These are phyloP conservation scores for Drosophila nigromelanica DNA, from an alignment of 1,140 invertebrate species.

Conservation along the genomic window DNA sequence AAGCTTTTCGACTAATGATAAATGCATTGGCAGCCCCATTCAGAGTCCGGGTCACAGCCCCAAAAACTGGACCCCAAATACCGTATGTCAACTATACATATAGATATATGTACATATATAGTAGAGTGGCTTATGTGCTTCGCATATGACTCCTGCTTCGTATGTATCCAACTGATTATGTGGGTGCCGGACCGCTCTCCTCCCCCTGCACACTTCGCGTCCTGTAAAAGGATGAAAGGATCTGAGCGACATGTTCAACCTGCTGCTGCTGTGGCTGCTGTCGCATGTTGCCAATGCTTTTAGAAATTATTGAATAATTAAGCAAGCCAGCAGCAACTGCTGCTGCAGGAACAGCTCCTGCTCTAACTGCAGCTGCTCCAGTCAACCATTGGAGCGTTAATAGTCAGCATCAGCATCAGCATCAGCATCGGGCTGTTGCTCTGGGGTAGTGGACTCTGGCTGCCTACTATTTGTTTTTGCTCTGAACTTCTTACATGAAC, in stretches of 20 bases:
- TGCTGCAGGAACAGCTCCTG: not conserved
- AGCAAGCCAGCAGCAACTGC: constrained; percentile 42
- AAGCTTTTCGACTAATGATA: constrained; percentile 70
- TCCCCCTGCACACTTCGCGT: constrained; percentile 15
- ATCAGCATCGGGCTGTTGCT: not conserved
- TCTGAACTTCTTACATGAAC: constrained; percentile 76
- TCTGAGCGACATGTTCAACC: constrained; percentile 34
- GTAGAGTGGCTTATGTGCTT: constrained; percentile 23
- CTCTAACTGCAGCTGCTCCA: constrained; percentile 1
- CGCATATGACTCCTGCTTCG: constrained; percentile 3
- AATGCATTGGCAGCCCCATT: constrained; percentile 55
- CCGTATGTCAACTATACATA: constrained; percentile 45
- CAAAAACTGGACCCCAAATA: constrained; percentile 1
- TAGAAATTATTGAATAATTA: constrained; percentile 83
- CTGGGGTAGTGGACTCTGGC: not conserved
- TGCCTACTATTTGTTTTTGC: constrained; percentile 65
- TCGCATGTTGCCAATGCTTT: constrained; percentile 76
- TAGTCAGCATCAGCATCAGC: constrained; percentile 28
- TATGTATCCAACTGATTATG: constrained; percentile 76
- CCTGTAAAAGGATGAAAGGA: constrained; percentile 75
- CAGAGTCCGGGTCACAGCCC: too few species aligned
- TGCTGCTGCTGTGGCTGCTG: constrained; percentile 3
- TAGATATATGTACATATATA: constrained; percentile 1
- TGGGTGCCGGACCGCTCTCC: constrained; percentile 17
- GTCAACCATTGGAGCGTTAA: constrained; percentile 39